Percentiles rank a stretch among this genome's conserved stretches.
phyloP scores from a whole-genome alignment of 2,113 vertebrate genomes.

The Irena cyanogastra region DNA sequence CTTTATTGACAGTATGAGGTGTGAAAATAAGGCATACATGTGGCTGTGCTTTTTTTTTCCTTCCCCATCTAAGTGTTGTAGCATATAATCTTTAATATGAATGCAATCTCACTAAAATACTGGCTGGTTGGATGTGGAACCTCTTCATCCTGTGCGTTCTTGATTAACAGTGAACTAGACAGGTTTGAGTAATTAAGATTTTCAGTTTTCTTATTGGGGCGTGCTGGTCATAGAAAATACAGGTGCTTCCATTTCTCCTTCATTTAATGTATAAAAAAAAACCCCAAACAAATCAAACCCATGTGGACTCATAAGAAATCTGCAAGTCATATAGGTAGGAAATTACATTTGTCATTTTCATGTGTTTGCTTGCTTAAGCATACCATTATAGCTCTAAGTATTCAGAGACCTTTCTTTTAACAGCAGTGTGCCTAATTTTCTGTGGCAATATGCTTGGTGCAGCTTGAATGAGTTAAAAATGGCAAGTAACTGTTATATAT shows the following conservation, averaged over 20 bases:
- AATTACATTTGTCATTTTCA: neutral
- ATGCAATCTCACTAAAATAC: neutral
- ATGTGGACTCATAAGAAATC: neutral
- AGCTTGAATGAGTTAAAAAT: conserved; percentile 5
- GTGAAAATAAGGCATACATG: neutral
- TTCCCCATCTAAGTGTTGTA: neutral
- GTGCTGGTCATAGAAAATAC: neutral
- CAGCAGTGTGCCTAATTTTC: neutral
- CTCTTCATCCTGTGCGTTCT: neutral
- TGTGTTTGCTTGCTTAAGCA: neutral
- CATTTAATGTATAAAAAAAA: neutral
- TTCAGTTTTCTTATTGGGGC: neutral
- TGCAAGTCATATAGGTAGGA: neutral
- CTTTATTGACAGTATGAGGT: neutral
- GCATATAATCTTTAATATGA: neutral
- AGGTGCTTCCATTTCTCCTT: neutral
- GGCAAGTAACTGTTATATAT: conserved; percentile 25
- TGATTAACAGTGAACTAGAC: neutral
- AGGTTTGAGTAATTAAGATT: neutral
- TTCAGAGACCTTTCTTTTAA: neutral
- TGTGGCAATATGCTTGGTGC: conserved; percentile 10
- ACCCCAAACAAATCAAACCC: neutral
- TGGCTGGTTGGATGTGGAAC: neutral
- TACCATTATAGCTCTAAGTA: neutral
- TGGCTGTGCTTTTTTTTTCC: neutral